Evolutionary conservation across 1,140 invertebrate species (phyloP).

Genomic region (Leptoteleia sp.): DNA sequence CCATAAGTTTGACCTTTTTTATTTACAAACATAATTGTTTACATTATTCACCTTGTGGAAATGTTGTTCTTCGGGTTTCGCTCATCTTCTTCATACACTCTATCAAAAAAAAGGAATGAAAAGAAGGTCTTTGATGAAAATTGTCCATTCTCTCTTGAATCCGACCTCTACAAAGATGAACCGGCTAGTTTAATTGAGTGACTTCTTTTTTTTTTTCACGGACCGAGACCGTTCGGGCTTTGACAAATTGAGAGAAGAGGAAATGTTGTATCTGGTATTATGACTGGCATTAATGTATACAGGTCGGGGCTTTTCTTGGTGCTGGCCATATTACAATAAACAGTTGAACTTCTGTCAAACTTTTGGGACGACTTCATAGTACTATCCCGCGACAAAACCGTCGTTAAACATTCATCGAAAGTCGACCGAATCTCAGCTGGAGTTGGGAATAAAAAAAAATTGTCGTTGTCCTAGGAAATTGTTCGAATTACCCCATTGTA

Average conservation of each 20-base stretch:
- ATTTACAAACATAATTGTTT: too few species aligned
- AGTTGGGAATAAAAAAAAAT: too few species aligned
- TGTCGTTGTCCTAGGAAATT: not conserved
- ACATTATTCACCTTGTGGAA: too few species aligned
- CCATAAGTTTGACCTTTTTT: too few species aligned
- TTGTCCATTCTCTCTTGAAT: too few species aligned
- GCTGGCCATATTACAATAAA: slow-evolving; percentile 26
- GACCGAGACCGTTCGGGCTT: not conserved
- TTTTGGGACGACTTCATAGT: too few species aligned
- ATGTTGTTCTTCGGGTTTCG: too few species aligned
- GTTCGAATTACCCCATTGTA: not conserved
- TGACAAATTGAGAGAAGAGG: slow-evolving; percentile 20
- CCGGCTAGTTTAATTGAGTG: not conserved
- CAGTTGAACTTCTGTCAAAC: slow-evolving; percentile 24
- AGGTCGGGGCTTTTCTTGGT: not conserved
- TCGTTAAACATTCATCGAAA: slow-evolving; percentile 15
- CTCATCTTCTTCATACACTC: too few species aligned
- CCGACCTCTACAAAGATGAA: too few species aligned
- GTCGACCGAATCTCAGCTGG: slow-evolving; percentile 37
- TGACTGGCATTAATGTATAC: slow-evolving; percentile 27
- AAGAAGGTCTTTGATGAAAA: too few species aligned
- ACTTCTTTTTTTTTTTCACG: not conserved
- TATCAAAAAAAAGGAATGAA: too few species aligned
- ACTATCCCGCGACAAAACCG: not conserved
- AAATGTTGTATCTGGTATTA: slow-evolving; percentile 10